Evolutionary conservation across 2,888 invertebrate species (phyloP), one percentile per base, ranked within the genome.

Genomic region (Bursaphelenchus okinawaensis): DNA sequence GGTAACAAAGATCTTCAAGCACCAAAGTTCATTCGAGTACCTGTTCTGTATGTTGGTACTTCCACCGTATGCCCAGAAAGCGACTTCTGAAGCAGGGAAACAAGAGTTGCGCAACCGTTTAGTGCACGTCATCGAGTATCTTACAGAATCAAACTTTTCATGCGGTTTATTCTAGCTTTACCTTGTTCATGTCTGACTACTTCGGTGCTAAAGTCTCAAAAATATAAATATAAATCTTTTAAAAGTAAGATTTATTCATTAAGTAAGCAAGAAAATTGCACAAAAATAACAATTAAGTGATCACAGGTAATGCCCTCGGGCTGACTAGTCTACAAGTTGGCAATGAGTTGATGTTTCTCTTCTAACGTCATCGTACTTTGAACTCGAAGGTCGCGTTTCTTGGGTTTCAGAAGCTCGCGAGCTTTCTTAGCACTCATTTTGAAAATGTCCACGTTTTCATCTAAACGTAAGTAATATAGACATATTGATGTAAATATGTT

Each of bases 401-500:
- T 22, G 7, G 26, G 28, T n/a, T 54, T 27, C 61, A 67, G 50
- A 22, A n/a, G 19, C 66, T 68, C 76, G 19, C 78, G 78, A 7
- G 81, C 81, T 61, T 81, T 78, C 55, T 76, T 75, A 19, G 80
- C 80, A 56, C 75, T 77, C 68, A 80, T 68, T 50, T 70, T 70
- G 70, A 78, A 80, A 65, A 80, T 80, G 65, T 78, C 79, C 67
- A 65, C 64, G 63, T 70, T 55, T 12, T 67, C 55, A 27, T 68
- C 68, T 68, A 19, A 65, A 68, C 54, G n/a, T 23, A 24, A 22
- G n/a, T 54, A 22, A 19, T 52, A n/a, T n/a, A n/a, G n/a, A n/a
- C n/a, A n/a, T n/a, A n/a, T n/a, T n/a, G n/a, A n/a, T n/a, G n/a
- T n/a, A n/a, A n/a, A n/a, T n/a, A n/a, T n/a, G n/a, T n/a, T n/a